Conservation (phyloP, 2,888 invertebrate genomes). For the Electrophaes corylata region DNA sequence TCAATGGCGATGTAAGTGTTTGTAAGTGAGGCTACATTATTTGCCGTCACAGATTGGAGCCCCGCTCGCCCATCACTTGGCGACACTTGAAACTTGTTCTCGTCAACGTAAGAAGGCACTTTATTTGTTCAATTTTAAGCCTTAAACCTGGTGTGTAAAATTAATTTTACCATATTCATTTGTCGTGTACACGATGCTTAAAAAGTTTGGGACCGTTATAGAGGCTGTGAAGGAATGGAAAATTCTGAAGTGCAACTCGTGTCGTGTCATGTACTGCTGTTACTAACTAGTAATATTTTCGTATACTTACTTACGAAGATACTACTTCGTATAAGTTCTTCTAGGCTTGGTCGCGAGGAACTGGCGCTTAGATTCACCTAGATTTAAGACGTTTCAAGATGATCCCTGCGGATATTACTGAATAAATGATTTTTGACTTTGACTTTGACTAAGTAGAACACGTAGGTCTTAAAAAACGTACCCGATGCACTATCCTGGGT, state of each 20-base stretch:
- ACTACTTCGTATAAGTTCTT: too few species aligned
- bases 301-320: too few species aligned
- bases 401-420: too few species aligned
- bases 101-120: slow-evolving; percentile 20
- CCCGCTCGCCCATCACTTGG: slow-evolving; percentile 55
- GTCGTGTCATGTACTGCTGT: slow-evolving; percentile 6
- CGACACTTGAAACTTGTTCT: slow-evolving; percentile 51
- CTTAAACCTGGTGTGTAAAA: slow-evolving; percentile 26
- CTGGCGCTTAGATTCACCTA: too few species aligned
- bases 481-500: too few species aligned
- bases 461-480: too few species aligned
- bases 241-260: slow-evolving; percentile 22
- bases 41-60: slow-evolving; percentile 69
- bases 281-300: slow-evolving; percentile 3
- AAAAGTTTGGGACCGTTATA: slow-evolving; percentile 42
- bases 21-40: slow-evolving; percentile 68
- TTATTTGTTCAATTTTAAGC: slow-evolving; percentile 36
- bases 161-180: slow-evolving; percentile 30
- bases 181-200: slow-evolving; percentile 24
- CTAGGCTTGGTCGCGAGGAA: too few species aligned
- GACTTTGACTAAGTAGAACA: too few species aligned
- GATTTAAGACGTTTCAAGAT: too few species aligned
- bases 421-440: too few species aligned
- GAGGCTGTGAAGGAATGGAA: slow-evolving; percentile 24
- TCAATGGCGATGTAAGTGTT: slow-evolving; percentile 69